Percentiles rank a stretch among this genome's conserved stretches.
Conservation (phyloP, 2,797 vertebrate genomes). For the Eptatretus atami region DNA sequence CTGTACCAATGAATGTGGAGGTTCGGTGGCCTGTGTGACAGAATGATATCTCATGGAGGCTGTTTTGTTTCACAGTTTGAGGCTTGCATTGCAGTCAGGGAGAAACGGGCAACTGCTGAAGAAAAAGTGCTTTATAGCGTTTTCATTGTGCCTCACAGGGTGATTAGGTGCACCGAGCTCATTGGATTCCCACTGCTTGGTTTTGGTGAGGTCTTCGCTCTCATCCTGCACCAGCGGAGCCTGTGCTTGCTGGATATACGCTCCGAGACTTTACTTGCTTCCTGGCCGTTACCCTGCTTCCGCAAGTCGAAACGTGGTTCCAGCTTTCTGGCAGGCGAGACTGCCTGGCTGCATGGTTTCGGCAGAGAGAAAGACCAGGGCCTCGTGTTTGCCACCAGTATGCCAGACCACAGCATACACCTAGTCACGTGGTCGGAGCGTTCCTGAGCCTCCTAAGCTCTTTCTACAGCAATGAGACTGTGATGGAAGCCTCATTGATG, state of each 20-base stretch:
- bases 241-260: conserved; percentile 88
- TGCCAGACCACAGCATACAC: conserved; percentile 98
- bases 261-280: conserved; percentile 61
- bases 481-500: no score
- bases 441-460: no score
- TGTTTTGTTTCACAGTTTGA: no score
- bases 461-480: no score
- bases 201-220: conserved; percentile 65
- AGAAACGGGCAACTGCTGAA: no score
- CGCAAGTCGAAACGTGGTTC: conserved; percentile 90
- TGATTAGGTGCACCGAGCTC: conserved; percentile 64
- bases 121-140: not conserved
- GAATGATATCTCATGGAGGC: no score
- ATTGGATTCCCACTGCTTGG: conserved; percentile 63
- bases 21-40: no score
- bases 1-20: no score
- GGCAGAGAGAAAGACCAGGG: conserved; percentile 63
- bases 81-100: no score
- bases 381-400: conserved; percentile 90
- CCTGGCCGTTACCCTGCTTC: conserved; percentile 81
- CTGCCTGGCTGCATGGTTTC: conserved; percentile 65
- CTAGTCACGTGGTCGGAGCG: conserved; percentile 41
- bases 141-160: conserved; percentile 21
- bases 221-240: conserved; percentile 77
- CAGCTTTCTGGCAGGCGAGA: conserved; percentile 76